These are phyloP conservation scores for Conops quadrifasciatus DNA, from an alignment of 2,888 invertebrate genomes.

Conservation along the genomic window DNA sequence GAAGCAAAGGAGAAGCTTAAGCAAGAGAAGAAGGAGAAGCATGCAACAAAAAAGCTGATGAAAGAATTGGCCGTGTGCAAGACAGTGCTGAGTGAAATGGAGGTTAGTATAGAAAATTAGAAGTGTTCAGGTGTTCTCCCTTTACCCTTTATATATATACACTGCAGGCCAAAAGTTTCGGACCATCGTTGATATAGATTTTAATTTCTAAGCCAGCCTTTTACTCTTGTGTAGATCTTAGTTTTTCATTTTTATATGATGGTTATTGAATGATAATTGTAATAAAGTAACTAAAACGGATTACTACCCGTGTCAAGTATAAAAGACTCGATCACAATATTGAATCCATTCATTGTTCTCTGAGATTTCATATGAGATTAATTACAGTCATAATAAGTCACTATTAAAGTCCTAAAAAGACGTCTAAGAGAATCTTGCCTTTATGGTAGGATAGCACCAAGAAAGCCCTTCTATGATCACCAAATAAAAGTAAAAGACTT, in stretches of 20 bases:
- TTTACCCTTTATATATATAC: too few species aligned
- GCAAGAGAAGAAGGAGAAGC: constrained; percentile 65
- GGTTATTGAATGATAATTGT: too few species aligned
- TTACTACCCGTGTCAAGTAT: constrained; percentile 17
- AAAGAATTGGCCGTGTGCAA: constrained; percentile 84
- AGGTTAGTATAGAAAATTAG: constrained; percentile 66
- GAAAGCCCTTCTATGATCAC: neutral
- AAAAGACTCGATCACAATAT: neutral
- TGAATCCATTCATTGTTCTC: neutral
- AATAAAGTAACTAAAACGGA: too few species aligned
- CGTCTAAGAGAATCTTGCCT: too few species aligned
- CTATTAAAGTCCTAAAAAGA: neutral
- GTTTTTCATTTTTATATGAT: too few species aligned
- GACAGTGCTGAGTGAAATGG: constrained; percentile 85
- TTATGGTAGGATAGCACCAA: too few species aligned
- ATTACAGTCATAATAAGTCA: neutral
- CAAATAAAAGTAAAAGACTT: neutral
- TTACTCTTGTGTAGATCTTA: too few species aligned
- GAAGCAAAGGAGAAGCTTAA: constrained; percentile 65
- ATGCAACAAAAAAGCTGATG: constrained; percentile 71
- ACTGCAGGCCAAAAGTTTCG: too few species aligned
- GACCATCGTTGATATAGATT: too few species aligned
- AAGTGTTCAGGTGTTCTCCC: too few species aligned
- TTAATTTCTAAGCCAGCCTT: too few species aligned
- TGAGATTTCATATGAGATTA: neutral